Percentiles rank a stretch among this genome's conserved stretches.
These are phyloP conservation scores for Pelodiscus sinensis DNA, from an alignment of 2,113 vertebrate genomes.

Conservation along the genomic window DNA sequence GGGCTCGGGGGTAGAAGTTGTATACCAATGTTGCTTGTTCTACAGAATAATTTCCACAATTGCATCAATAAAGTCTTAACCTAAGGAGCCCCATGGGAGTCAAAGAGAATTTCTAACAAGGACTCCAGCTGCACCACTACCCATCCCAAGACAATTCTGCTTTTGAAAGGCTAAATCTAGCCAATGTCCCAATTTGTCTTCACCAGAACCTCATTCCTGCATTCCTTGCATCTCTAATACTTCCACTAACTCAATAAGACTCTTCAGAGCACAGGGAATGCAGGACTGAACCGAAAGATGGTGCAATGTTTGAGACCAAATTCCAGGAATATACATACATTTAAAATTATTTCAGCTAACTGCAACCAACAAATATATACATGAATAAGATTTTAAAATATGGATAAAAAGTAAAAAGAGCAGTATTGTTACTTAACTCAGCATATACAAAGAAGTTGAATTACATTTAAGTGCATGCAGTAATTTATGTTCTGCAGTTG, in stretches of 20 bases:
- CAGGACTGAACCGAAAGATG: background rate
- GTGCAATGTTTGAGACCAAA: background rate
- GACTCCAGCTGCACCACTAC: background rate
- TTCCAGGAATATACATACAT: background rate
- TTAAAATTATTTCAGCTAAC: background rate
- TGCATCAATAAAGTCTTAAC: background rate
- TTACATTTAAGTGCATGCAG: background rate
- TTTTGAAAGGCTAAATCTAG: background rate
- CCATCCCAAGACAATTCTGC: background rate
- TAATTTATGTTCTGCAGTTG: fast-evolving
- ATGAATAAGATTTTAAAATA: background rate
- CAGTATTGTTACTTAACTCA: background rate
- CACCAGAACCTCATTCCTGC: background rate
- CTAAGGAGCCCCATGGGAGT: background rate
- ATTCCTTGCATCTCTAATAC: background rate
- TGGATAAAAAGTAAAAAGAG: background rate
- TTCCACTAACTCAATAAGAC: background rate
- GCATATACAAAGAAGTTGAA: background rate
- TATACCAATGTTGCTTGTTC: background rate
- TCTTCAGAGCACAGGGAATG: background rate
- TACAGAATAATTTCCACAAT: too few species aligned
- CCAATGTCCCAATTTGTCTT: background rate
- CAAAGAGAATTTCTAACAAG: background rate
- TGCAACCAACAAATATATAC: background rate
- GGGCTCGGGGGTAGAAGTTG: background rate